Evolutionary conservation across 2,888 invertebrate genomes (phyloP).

Genomic region (Trissolcus japonicus): DNA sequence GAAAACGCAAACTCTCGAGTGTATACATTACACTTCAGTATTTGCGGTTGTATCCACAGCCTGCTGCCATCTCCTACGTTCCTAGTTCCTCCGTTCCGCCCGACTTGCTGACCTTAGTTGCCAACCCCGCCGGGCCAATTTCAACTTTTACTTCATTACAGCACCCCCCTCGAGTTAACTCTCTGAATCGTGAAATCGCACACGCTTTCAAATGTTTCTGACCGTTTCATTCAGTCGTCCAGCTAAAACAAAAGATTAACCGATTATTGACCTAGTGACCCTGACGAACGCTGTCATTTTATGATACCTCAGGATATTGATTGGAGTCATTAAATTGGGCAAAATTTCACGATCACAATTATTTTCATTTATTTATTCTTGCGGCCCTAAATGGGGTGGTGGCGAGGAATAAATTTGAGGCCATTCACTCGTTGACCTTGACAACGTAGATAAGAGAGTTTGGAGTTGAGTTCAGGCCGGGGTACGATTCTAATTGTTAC

Average conservation of each 20-base stretch:
- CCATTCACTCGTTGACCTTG: not conserved
- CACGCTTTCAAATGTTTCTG: no score
- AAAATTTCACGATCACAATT: not conserved
- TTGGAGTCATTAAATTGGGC: not conserved
- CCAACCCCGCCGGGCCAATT: not conserved
- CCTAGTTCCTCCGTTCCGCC: constrained; percentile 13
- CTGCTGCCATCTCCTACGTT: constrained; percentile 10
- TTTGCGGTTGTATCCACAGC: constrained; percentile 30
- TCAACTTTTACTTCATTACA: constrained; percentile 14
- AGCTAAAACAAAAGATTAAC: not conserved
- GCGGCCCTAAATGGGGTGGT: not conserved
- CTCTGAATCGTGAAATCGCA: not conserved
- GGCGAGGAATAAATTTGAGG: not conserved
- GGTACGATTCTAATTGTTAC: no score
- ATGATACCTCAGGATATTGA: no score
- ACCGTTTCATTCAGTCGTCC: not conserved
- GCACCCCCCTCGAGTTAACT: not conserved
- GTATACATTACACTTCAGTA: constrained; percentile 45
- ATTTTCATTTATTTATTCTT: constrained; percentile 2
- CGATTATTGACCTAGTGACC: constrained; percentile 6
- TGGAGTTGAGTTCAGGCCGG: no score
- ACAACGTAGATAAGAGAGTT: not conserved
- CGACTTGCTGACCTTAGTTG: constrained; percentile 36
- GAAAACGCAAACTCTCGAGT: constrained; percentile 44
- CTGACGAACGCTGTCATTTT: not conserved